Percentiles rank a stretch among this genome's conserved stretches.
Evolutionary conservation across 2,888 invertebrate genomes (phyloP).

Genomic region (Drosophila paracracens): DNA sequence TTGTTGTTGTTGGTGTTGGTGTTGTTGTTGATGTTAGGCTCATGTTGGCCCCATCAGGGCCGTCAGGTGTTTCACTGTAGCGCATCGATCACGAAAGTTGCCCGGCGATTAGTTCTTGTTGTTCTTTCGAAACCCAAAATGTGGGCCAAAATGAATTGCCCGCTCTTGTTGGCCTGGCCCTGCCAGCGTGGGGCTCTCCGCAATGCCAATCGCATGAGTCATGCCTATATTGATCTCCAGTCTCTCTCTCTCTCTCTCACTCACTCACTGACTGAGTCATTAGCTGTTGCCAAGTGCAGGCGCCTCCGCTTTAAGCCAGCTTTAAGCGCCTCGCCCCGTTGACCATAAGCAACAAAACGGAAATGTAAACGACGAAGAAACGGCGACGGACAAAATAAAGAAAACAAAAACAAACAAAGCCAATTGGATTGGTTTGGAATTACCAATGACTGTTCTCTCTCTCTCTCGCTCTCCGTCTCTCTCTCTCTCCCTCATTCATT

Average conservation of each 20-base stretch:
- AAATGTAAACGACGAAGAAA: constrained; percentile 40
- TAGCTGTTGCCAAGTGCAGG: constrained; percentile 48
- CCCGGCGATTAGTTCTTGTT: constrained; percentile 60
- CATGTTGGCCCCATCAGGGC: constrained; percentile 7
- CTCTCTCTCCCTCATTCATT: not conserved
- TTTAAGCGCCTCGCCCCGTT: constrained; percentile 25
- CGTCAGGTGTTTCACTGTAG: constrained; percentile 33
- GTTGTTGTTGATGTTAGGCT: not conserved
- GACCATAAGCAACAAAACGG: constrained; percentile 50
- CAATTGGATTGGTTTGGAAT: constrained; percentile 32
- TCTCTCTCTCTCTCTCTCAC: constrained; percentile 7
- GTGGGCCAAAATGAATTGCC: constrained; percentile 27
- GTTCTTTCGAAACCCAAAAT: constrained; percentile 24
- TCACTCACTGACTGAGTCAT: constrained; percentile 13
- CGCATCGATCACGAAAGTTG: constrained; percentile 66
- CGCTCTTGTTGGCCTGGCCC: constrained; percentile 4
- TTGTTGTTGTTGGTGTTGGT: not conserved
- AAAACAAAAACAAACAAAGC: constrained; percentile 11
- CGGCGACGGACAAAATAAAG: not conserved
- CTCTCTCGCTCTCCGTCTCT: not conserved
- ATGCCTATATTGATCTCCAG: constrained; percentile 67
- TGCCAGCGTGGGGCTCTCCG: constrained; percentile 14
- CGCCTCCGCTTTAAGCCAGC: constrained; percentile 42
- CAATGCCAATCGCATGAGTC: constrained; percentile 68
- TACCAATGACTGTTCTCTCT: constrained; percentile 23